Percentiles rank a stretch among this genome's conserved stretches.
phyloP scores from a whole-genome alignment of 2,113 vertebrate species.

The Donacobius atricapilla region DNA sequence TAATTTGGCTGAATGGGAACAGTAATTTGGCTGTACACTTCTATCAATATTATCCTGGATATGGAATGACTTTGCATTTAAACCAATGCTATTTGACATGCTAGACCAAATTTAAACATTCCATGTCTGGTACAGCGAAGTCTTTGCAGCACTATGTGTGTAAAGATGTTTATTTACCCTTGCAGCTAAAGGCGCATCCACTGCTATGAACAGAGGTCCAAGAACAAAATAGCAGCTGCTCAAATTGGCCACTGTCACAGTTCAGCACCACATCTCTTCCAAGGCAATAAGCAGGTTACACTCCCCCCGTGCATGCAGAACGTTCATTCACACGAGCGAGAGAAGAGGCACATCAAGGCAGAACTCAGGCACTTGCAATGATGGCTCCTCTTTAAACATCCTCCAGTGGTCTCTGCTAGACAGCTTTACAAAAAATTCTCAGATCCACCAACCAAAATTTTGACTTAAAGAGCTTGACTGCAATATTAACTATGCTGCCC shows the following conservation, averaged over 20 bases:
- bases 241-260: background rate
- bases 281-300: fast-evolving
- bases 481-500: background rate
- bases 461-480: background rate
- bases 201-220: background rate
- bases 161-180: background rate
- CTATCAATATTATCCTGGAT: background rate
- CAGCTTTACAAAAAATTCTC: background rate
- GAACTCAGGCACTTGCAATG: background rate
- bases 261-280: background rate
- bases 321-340: fast-evolving
- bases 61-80: background rate
- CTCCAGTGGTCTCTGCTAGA: background rate
- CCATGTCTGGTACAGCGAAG: background rate
- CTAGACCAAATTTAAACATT: background rate
- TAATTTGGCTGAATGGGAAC: background rate
- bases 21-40: background rate
- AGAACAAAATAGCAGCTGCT: background rate
- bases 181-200: background rate
- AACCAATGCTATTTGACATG: background rate
- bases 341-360: background rate
- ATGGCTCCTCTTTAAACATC: background rate
- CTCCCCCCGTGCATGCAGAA: background rate
- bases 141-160: background rate
- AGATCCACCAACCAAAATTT: background rate